Evolutionary conservation across 2,888 invertebrate species (phyloP), one percentile per base, ranked within the genome.

Genomic region (Tetramorium bicarinatum): DNA sequence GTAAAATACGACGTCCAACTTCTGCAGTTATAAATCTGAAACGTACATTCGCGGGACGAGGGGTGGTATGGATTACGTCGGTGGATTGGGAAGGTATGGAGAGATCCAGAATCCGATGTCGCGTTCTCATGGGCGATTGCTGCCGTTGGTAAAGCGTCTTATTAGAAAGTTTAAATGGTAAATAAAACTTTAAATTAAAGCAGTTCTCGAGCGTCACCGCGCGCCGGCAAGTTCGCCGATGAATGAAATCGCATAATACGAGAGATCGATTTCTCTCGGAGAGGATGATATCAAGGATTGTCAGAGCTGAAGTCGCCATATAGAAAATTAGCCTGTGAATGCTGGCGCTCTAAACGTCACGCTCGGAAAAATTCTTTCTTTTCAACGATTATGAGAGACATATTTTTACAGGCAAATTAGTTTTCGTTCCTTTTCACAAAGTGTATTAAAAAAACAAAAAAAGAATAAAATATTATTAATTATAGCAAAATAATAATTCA

Each of bases 141-240:
- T 71, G 59, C 56, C 56, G 47, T 38, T 13, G 47, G 59, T 80
- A 71, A 80, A n/a, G 79, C 47, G 72, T 80, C 72, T 80, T 80
- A 80, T 80, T 80, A 80, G 79, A 80, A 80, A 80, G 72, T 80
- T 80, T 80, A 80, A 80, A 80, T 80, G 79, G 72, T 80, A 80
- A 80, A 80, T 80, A 80, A 80, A 80, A 80, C 79, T 80, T 80
- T 80, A 80, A 80, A 80, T 80, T 80, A 80, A 80, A 2, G 79
- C 79, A 71, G 47, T 66, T 56, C 47, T 9, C 71, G 7, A 25
- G 79, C 47, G 15, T 25, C 21, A n/a, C n/a, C 25, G 56, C 29
- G 47, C 29, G 38, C 34, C 47, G n/a, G n/a, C 18, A 13, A 71
- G 59, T 38, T 71, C 25, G 52, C 11, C 72, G 79, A 80, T 80